Evolutionary conservation across 2,113 vertebrate species (phyloP).

Genomic region (Nibea coibor): DNA sequence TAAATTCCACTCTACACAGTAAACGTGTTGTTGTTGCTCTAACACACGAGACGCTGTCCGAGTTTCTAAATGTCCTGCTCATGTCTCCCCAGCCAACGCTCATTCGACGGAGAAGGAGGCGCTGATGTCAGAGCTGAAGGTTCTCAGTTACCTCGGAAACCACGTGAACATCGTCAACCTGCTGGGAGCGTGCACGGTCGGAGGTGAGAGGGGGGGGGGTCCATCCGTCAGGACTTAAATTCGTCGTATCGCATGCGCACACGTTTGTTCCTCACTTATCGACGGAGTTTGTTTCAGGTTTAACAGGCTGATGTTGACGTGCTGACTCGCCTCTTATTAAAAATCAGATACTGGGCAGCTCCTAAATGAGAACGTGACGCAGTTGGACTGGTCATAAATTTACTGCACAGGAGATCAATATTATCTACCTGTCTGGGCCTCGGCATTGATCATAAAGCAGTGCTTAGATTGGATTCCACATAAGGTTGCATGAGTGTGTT

Average conservation of each 20-base stretch:
- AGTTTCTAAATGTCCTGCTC: slow-evolving; percentile 15
- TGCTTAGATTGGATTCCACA: slow-evolving; percentile 23
- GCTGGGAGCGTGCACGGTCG: slow-evolving; percentile 93
- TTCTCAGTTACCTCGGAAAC: slow-evolving; percentile 95
- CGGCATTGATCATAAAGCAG: slow-evolving; percentile 53
- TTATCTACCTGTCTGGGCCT: slow-evolving; percentile 36
- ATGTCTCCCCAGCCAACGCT: slow-evolving; percentile 88
- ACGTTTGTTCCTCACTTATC: slow-evolving; percentile 6
- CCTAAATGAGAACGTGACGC: slow-evolving; percentile 28
- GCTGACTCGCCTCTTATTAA: slow-evolving; percentile 43
- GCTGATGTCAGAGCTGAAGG: slow-evolving; percentile 97
- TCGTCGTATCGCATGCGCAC: background rate
- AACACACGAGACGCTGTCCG: slow-evolving; percentile 26
- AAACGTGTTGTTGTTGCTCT: background rate
- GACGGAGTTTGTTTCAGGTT: slow-evolving; percentile 20
- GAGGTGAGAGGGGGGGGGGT: slow-evolving; percentile 82
- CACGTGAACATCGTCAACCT: slow-evolving; percentile 97
- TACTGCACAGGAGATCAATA: slow-evolving; percentile 40
- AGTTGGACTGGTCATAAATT: slow-evolving; percentile 50
- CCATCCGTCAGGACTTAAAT: background rate
- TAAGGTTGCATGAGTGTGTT: slow-evolving; percentile 15
- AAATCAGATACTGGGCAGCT: slow-evolving; percentile 55
- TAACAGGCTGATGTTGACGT: background rate
- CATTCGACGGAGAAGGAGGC: slow-evolving; percentile 95
- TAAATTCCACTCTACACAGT: background rate